A percentile compares a stretch with the other conserved stretches of the same genome.
These are phyloP conservation scores for Pelusios castaneus DNA, from an alignment of 2,113 vertebrate genomes.

Conservation along the genomic window DNA sequence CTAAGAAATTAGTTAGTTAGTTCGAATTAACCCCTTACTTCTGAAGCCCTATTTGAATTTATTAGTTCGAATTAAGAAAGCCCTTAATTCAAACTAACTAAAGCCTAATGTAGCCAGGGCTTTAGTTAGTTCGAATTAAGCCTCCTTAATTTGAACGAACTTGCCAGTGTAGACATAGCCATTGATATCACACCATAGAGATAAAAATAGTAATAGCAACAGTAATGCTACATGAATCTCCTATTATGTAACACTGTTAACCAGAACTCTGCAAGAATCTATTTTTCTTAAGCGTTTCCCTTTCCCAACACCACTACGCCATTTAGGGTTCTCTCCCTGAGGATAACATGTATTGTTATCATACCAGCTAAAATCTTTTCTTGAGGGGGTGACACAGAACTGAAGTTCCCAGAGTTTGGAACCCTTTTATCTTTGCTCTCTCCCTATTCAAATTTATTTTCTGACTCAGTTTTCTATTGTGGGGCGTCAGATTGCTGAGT, in stretches of 20 bases:
- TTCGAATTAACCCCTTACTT: too few relatives aligned
- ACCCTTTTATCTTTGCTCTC: background rate
- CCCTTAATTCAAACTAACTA: too few relatives aligned
- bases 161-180: too few relatives aligned
- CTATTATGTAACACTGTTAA: background rate
- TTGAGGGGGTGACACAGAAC: background rate
- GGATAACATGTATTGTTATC: background rate
- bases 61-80: too few relatives aligned
- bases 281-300: background rate
- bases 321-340: background rate
- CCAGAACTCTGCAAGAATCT: background rate
- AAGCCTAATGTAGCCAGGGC: too few relatives aligned
- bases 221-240: background rate
- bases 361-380: background rate
- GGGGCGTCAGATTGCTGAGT: constrained; percentile 11
- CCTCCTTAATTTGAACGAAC: too few relatives aligned
- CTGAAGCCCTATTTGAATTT: too few relatives aligned
- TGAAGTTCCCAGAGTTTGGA: background rate
- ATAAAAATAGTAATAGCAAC: background rate
- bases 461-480: constrained; percentile 25
- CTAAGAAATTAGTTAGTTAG: too few relatives aligned
- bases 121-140: too few relatives aligned
- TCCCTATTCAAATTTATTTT: background rate
- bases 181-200: background rate
- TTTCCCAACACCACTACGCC: background rate